A percentile compares a stretch with the other conserved stretches of the same genome.
Conservation (phyloP, 2,113 vertebrate species). For the Zosterops pallidus region DNA sequence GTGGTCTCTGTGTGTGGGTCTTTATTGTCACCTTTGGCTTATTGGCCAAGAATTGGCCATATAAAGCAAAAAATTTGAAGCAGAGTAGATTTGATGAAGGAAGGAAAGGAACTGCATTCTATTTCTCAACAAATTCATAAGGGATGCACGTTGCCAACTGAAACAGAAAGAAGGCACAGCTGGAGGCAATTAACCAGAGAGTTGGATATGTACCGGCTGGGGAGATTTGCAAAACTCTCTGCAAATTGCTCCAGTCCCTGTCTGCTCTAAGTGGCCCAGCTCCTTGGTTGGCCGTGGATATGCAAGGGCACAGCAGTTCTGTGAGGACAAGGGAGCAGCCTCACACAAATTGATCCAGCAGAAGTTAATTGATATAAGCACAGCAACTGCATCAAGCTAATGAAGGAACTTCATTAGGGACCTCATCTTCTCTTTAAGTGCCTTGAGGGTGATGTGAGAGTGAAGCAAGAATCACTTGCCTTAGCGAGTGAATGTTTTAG, state of each 20-base stretch:
- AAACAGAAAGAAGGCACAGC: neutral
- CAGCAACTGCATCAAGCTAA: neutral
- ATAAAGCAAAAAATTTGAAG: neutral
- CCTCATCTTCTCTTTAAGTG: neutral
- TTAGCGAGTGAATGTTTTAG: neutral
- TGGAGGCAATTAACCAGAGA: conserved; percentile 3
- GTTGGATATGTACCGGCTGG: neutral
- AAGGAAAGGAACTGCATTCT: neutral
- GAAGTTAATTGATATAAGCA: neutral
- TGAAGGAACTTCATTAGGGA: neutral
- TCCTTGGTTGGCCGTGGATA: rapidly evolving
- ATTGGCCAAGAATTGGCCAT: neutral
- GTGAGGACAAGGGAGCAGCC: neutral
- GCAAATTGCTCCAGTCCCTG: neutral
- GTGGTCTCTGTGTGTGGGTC: neutral
- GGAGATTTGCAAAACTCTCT: neutral
- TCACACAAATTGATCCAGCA: neutral
- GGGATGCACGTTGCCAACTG: neutral
- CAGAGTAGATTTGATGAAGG: neutral
- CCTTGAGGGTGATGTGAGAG: neutral
- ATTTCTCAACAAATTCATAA: neutral
- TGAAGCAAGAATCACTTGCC: neutral
- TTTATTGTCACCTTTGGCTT: neutral
- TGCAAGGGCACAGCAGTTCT: neutral
- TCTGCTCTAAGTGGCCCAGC: neutral